Evolutionary conservation across 2,113 vertebrate genomes (phyloP).

Genomic region (Malaclemys terrapin): DNA sequence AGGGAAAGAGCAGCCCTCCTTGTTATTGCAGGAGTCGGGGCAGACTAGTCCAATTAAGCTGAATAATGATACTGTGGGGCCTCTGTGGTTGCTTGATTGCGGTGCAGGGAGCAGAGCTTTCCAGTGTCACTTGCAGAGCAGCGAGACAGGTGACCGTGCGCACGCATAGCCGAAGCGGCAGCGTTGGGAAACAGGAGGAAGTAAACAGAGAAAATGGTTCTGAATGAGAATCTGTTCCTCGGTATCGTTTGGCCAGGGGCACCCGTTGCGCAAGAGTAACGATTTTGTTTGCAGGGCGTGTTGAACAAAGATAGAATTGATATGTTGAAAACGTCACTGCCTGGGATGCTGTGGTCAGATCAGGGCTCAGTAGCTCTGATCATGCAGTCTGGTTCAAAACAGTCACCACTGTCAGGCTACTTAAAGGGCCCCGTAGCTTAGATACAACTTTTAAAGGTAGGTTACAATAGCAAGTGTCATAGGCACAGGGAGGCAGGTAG

Average conservation of each 20-base stretch:
- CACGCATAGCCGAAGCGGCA: not conserved
- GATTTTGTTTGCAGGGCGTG: not conserved
- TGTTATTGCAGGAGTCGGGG: not conserved
- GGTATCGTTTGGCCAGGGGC: accelerated
- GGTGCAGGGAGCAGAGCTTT: not conserved
- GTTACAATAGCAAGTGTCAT: not conserved
- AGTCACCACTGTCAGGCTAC: not conserved
- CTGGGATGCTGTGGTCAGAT: accelerated
- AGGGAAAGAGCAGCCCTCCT: not conserved
- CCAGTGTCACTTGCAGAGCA: not conserved
- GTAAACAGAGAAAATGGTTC: accelerated
- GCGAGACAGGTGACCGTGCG: not conserved
- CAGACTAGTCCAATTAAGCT: not conserved
- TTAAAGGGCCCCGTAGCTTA: not conserved
- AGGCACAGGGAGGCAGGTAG: constrained; percentile 58
- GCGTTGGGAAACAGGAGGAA: not conserved
- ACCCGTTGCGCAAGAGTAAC: accelerated
- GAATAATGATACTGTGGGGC: not conserved
- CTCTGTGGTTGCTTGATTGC: not conserved
- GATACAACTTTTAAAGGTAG: no score
- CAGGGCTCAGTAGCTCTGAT: accelerated
- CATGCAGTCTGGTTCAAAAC: accelerated
- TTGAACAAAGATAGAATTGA: not conserved
- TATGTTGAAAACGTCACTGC: accelerated
- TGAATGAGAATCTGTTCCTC: not conserved